Evolutionary conservation across 2,797 vertebrate species (phyloP).

Genomic region (Karalla daura): DNA sequence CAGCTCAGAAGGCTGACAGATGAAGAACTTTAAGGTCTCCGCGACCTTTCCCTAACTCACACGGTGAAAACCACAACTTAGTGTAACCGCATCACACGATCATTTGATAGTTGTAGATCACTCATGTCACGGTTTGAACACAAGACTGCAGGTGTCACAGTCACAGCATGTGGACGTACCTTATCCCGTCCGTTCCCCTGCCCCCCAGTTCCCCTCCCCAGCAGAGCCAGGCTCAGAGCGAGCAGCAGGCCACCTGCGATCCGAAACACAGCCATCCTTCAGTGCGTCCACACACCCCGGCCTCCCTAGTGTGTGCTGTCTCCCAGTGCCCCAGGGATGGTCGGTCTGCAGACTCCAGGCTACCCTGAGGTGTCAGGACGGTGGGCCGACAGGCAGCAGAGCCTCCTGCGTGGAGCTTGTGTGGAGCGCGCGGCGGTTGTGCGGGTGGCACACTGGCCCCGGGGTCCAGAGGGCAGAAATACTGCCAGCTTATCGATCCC

Average conservation of each 20-base stretch:
- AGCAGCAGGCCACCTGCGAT: slow-evolving; percentile 61
- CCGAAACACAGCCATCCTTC: slow-evolving; percentile 65
- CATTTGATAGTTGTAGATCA: too few species aligned
- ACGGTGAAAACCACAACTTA: neutral
- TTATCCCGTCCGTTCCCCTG: slow-evolving; percentile 49
- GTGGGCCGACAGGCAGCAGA: slow-evolving; percentile 9
- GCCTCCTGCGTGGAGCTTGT: too few species aligned
- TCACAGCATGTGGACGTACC: slow-evolving; percentile 58
- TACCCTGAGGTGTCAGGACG: slow-evolving; percentile 7
- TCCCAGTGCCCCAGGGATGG: slow-evolving; percentile 30
- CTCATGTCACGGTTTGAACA: too few species aligned
- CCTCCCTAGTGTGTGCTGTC: slow-evolving; percentile 25
- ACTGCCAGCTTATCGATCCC: slow-evolving; percentile 64
- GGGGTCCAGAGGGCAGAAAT: slow-evolving; percentile 64
- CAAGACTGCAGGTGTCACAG: too few species aligned
- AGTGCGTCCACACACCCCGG: slow-evolving; percentile 32
- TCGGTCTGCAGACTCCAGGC: slow-evolving; percentile 18
- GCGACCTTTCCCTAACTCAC: neutral
- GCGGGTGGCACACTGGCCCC: slow-evolving; percentile 13
- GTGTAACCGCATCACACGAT: neutral
- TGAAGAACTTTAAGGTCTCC: neutral
- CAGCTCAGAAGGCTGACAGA: neutral
- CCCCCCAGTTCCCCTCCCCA: slow-evolving; percentile 37
- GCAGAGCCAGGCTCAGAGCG: slow-evolving; percentile 46
- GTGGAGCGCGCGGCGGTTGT: slow-evolving; percentile 1